A percentile compares a stretch with the other conserved stretches of the same genome.
These are phyloP conservation scores for Epinotia ramella DNA, from an alignment of 2,888 invertebrate genomes.

Conservation along the genomic window DNA sequence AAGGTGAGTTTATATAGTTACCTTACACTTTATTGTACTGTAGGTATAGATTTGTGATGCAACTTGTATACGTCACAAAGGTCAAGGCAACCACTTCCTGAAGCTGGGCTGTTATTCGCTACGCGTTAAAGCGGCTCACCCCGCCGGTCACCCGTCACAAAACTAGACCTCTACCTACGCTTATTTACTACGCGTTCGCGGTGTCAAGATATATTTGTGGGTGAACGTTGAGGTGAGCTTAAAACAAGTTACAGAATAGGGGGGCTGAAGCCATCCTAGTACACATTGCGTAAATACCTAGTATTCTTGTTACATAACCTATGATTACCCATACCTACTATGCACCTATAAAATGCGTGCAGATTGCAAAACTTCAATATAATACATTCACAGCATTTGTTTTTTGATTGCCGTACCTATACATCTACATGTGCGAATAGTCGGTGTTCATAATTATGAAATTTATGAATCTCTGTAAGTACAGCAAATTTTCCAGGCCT, in stretches of 20 bases:
- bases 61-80: slow-evolving; percentile 14
- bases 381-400: background rate
- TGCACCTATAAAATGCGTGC: slow-evolving; percentile 12
- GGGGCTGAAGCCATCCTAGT: slow-evolving; percentile 38
- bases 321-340: background rate
- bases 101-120: too few species aligned
- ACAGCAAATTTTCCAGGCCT: background rate
- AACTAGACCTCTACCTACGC: too few species aligned
- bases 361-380: background rate
- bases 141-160: too few species aligned
- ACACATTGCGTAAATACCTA: slow-evolving; percentile 30
- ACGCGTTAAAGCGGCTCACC: too few species aligned
- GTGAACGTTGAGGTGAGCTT: too few species aligned
- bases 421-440: background rate
- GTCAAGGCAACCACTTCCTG: slow-evolving; percentile 36
- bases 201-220: too few species aligned
- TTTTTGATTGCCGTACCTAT: background rate
- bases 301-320: slow-evolving; percentile 1
- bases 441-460: background rate
- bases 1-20: background rate
- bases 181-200: too few species aligned
- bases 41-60: slow-evolving; percentile 4
- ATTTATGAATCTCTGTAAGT: background rate
- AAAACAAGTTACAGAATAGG: too few species aligned
- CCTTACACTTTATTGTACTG: background rate